Evolutionary conservation across 1,140 invertebrate species (phyloP).

Genomic region (Procambarus clarkii): DNA sequence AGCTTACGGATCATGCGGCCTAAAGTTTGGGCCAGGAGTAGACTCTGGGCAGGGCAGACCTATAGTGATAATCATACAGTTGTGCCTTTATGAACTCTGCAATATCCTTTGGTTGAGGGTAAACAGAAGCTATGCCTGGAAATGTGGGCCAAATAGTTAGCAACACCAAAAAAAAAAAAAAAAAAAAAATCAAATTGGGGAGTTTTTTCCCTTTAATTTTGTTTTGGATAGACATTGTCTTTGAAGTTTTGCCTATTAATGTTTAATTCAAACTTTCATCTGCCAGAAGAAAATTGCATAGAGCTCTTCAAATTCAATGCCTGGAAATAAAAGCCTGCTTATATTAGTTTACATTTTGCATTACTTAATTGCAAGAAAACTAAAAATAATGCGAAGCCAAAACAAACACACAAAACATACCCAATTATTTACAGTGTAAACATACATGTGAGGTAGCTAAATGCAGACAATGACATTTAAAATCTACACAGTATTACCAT

Average conservation of each 20-base stretch:
- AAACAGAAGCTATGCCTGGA: slow-evolving; percentile 87
- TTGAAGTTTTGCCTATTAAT: neutral
- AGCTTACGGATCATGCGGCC: slow-evolving; percentile 56
- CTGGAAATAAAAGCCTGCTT: neutral
- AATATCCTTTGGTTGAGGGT: slow-evolving; percentile 88
- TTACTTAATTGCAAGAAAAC: neutral
- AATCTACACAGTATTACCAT: neutral
- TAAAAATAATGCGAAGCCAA: neutral
- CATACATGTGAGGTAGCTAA: neutral
- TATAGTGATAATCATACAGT: slow-evolving; percentile 88
- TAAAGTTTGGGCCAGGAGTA: slow-evolving; percentile 83
- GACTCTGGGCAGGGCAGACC: slow-evolving; percentile 84
- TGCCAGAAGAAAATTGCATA: neutral
- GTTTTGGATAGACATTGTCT: neutral
- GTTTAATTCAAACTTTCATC: neutral
- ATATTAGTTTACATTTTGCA: neutral
- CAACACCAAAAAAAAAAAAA: neutral
- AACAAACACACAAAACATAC: neutral
- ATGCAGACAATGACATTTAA: neutral
- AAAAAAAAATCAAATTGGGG: too few relatives aligned
- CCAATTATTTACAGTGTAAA: neutral
- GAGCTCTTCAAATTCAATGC: neutral
- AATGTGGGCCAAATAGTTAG: slow-evolving; percentile 45
- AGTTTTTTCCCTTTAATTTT: neutral
- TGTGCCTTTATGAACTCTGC: slow-evolving; percentile 83